These are phyloP conservation scores for Cnemophilus loriae DNA, from an alignment of 2,113 vertebrate genomes.

Conservation along the genomic window DNA sequence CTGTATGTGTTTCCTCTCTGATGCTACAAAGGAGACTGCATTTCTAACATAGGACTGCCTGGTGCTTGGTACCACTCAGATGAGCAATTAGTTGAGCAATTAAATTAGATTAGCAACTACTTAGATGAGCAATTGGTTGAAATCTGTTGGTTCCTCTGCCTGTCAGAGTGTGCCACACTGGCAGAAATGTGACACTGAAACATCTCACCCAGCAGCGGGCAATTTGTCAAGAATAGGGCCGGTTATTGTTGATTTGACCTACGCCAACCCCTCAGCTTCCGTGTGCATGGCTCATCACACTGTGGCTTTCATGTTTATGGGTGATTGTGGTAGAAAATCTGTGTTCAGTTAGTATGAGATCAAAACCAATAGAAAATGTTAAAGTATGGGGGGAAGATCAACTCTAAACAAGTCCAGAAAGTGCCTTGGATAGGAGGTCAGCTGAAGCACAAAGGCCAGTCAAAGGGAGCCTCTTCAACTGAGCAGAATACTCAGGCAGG, in stretches of 20 bases:
- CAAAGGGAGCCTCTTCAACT: neutral
- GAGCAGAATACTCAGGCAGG: neutral
- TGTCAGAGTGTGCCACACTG: neutral
- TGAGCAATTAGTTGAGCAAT: neutral
- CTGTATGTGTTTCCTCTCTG: neutral
- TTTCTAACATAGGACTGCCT: neutral
- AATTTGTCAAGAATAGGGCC: neutral
- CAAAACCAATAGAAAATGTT: neutral
- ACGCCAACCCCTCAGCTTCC: neutral
- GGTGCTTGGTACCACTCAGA: neutral
- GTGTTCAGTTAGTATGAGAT: neutral
- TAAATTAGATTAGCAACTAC: neutral
- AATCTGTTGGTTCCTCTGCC: neutral
- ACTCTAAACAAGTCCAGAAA: neutral
- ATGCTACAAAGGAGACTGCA: neutral
- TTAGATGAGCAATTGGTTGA: neutral
- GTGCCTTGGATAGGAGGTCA: neutral
- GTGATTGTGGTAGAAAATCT: neutral
- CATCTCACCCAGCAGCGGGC: neutral
- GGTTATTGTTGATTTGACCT: neutral
- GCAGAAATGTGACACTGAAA: neutral
- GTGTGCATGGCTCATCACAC: accelerated
- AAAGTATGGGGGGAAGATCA: neutral
- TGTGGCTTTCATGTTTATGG: neutral
- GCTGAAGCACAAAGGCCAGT: neutral